These are phyloP conservation scores for Papilio demoleus DNA, from an alignment of 2,888 invertebrate genomes.

Conservation along the genomic window DNA sequence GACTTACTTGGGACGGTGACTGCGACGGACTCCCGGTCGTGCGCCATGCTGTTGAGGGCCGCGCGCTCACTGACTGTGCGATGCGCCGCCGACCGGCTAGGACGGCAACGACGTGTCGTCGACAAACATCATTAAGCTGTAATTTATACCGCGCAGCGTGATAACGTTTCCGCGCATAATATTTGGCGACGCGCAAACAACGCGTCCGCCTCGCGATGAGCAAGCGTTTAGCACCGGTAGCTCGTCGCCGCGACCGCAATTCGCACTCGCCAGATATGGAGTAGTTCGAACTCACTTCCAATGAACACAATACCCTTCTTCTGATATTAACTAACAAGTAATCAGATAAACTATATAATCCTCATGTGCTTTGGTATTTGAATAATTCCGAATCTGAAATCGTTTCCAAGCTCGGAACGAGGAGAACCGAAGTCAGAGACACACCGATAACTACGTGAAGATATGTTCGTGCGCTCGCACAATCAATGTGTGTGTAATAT, in stretches of 20 bases:
- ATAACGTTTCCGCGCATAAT: neutral
- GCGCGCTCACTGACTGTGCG: neutral
- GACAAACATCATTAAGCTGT: slow-evolving; percentile 41
- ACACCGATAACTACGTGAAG: too few relatives aligned
- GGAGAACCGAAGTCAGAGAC: too few relatives aligned
- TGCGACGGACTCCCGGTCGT: neutral
- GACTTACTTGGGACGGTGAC: neutral
- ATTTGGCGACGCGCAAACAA: neutral
- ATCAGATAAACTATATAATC: too few relatives aligned
- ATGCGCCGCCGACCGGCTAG: neutral
- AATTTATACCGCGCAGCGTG: slow-evolving; percentile 28
- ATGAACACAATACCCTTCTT: too few relatives aligned
- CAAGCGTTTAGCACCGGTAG: slow-evolving; percentile 35
- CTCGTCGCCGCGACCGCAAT: slow-evolving; percentile 46
- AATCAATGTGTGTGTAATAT: too few relatives aligned
- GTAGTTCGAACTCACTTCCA: neutral
- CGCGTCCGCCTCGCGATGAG: slow-evolving; percentile 9
- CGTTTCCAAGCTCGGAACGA: too few relatives aligned
- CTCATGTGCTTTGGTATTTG: too few relatives aligned
- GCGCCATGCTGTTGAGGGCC: slow-evolving; percentile 1
- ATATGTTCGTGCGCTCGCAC: too few relatives aligned
- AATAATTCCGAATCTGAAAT: too few relatives aligned
- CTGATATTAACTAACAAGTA: too few relatives aligned
- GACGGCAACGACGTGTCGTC: neutral
- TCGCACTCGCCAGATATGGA: slow-evolving; percentile 48